Base-by-base conservation (phyloP, 2,888 invertebrate species). In the Dusona sp. region DNA sequence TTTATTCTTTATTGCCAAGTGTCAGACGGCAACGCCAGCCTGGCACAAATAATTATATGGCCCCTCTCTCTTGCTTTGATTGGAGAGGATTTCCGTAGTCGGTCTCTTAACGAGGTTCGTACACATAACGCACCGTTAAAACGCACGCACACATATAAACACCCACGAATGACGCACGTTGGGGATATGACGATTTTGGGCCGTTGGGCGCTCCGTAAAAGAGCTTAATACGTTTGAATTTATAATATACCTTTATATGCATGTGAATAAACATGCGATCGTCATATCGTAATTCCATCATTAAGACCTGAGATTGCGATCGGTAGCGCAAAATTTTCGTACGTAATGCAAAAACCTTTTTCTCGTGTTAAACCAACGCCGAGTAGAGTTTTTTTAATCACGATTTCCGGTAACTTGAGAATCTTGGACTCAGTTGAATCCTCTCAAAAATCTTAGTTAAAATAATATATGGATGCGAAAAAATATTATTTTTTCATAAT, bases 41-140 rank as follows among this genome's bases (percentile, higher is more conserved):
- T 78, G 83, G 83, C 78, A 80, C 86, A 86, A 86, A 86, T 86
- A 86, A 86, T 86, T 83, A 86, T 83, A 80, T 72, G 80, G 65
- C 11, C 65, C 67, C 25, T 67, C 51, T 77, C 36, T 65, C 65
- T 64, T 19, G 65, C 65, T 86, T 83, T 80, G 85, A 83, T 86
- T 80, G 80, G 83, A 75, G 86, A 86, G 80, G 83, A 83, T 86
- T 86, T 86, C 86, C 83, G 83, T 72, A 77, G 72, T 77, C 78
- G 75, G 80, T 80, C 75, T 67, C 80, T 83, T 86, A 86, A 86
- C 83, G 83, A 86, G 80, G 80, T 57, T 77, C 80, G 29, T 75
- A 83, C 79, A 80, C 79, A 80, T 78, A 79, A 79, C 78, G 68
- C 79, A 83, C 57, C 38, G 57, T 25, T 25, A 70, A 16, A 16